Evolutionary conservation across 2,797 vertebrate species (phyloP), one percentile per base, ranked within the genome.

Genomic region (Catharus ustulatus): DNA sequence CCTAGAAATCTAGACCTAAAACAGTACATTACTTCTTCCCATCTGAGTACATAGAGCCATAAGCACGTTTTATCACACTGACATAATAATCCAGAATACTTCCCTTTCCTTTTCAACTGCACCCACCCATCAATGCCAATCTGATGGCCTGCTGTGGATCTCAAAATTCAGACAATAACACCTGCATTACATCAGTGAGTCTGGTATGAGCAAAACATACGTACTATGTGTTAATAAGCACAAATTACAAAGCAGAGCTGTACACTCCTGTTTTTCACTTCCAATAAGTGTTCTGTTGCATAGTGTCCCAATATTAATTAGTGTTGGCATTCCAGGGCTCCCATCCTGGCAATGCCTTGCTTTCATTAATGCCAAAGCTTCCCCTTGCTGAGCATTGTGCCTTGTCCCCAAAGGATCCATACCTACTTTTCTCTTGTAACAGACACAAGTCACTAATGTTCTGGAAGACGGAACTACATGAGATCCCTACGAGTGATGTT

Each of bases 121-220:
- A 64, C 13, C 11, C 21, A 72, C 32, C 38, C 48, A 63, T 1
- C 0, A 0, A 20, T 6, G 2, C 34, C 40, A 58, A 59, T 4
- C 11, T 34, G 8, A 57, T 2, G 4, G 36, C 29, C 42, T 45
- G 42, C 15, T 61, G 36, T 9, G 3, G 32, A 80, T 43, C 51
- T 71, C 27, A 13, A 46, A 75, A 80, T 75, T 71, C 2, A 5
- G 62, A 45, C n/a, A 63, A 3, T 29, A 83, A 42, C 22, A 83
- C 48, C 15, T 17, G 21, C n/a, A 67, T 72, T 58, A 42, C 30
- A 55, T 48, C 13, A 51, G 15, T 43, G 23, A 64, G 23, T 29
- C 57, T 32, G 12, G 5, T 51, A 51, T 17, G 9, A 49, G 32
- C 13, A 45, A 79, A 79, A 72, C 6, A 23, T 4, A 57, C 0